Evolutionary conservation across 2,113 vertebrate species (phyloP).

Genomic region (Grallaria varia): DNA sequence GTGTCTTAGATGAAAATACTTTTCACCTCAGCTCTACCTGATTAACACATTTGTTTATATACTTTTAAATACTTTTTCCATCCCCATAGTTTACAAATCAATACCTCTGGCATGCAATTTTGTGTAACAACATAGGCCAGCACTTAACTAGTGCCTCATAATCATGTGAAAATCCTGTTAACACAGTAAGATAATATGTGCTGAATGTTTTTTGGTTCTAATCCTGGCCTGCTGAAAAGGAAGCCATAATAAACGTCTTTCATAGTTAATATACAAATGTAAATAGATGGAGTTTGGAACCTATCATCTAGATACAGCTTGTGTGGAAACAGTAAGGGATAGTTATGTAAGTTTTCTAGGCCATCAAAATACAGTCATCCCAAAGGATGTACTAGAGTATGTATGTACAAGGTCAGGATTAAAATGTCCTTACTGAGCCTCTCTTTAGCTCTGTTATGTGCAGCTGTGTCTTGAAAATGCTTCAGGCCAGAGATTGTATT

Average conservation of each 20-base stretch:
- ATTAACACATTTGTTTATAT: slow-evolving; percentile 10
- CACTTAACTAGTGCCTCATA: slow-evolving; percentile 29
- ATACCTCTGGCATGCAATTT: slow-evolving; percentile 19
- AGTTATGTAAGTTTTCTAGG: slow-evolving; percentile 51
- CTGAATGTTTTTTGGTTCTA: not conserved
- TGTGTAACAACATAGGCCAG: slow-evolving; percentile 28
- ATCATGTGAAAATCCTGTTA: slow-evolving; percentile 32
- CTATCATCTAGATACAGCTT: not conserved
- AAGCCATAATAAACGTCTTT: slow-evolving; percentile 18
- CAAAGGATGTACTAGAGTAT: not conserved
- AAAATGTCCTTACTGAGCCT: slow-evolving; percentile 13
- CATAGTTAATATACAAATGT: not conserved
- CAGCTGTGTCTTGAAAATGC: slow-evolving; percentile 15
- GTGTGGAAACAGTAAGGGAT: not conserved
- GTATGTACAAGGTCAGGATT: slow-evolving; percentile 31
- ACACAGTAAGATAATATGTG: not conserved
- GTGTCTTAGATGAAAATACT: not conserved
- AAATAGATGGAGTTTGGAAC: not conserved
- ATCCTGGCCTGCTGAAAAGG: not conserved
- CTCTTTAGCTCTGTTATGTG: not conserved
- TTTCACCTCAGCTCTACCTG: not conserved
- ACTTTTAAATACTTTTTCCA: not conserved
- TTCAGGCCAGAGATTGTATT: not conserved
- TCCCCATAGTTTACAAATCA: slow-evolving; percentile 28
- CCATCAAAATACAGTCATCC: slow-evolving; percentile 1